Percentiles rank a stretch among this genome's conserved stretches.
Evolutionary conservation across 2,797 vertebrate species (phyloP).

Genomic region (Atherinosoma microstoma): DNA sequence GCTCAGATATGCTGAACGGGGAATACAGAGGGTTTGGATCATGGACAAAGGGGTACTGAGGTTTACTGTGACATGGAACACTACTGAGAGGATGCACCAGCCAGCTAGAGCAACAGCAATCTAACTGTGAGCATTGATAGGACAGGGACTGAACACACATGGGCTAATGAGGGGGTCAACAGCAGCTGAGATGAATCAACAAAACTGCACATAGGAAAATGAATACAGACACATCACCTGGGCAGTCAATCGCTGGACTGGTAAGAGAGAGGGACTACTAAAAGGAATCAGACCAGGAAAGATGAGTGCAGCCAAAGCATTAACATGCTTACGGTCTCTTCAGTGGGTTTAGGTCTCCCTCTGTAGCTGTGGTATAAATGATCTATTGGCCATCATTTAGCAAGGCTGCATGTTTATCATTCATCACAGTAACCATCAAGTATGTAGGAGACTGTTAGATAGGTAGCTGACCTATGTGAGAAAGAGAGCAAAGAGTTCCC

Average conservation of each 20-base stretch:
- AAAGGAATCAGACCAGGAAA: slow-evolving; percentile 13
- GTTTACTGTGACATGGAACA: slow-evolving; percentile 29
- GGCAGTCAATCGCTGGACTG: slow-evolving; percentile 21
- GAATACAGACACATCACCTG: neutral
- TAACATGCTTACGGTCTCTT: slow-evolving; percentile 19
- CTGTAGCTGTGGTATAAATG: slow-evolving; percentile 66
- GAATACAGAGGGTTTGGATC: slow-evolving; percentile 33
- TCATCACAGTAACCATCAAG: slow-evolving; percentile 63
- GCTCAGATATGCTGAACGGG: slow-evolving; percentile 38
- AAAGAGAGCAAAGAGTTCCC: slow-evolving; percentile 55
- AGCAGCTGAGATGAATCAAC: slow-evolving; percentile 18
- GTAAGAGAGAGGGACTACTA: slow-evolving; percentile 5
- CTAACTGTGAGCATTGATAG: slow-evolving; percentile 10
- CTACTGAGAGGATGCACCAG: slow-evolving; percentile 17
- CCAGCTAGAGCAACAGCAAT: slow-evolving; percentile 14
- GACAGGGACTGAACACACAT: slow-evolving; percentile 26
- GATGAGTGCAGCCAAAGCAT: neutral
- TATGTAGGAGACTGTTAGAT: slow-evolving; percentile 49
- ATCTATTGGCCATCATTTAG: slow-evolving; percentile 79
- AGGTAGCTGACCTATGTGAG: slow-evolving; percentile 49
- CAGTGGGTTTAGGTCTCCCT: slow-evolving; percentile 54
- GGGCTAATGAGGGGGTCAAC: slow-evolving; percentile 24
- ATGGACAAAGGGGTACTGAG: slow-evolving; percentile 31
- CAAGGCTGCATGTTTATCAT: slow-evolving; percentile 74
- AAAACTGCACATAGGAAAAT: slow-evolving; percentile 20